A percentile compares a stretch with the other conserved stretches of the same genome.
Conservation (phyloP, 37 sponge, comb jelly and placozoan species). For the Ephydatia muelleri region DNA sequence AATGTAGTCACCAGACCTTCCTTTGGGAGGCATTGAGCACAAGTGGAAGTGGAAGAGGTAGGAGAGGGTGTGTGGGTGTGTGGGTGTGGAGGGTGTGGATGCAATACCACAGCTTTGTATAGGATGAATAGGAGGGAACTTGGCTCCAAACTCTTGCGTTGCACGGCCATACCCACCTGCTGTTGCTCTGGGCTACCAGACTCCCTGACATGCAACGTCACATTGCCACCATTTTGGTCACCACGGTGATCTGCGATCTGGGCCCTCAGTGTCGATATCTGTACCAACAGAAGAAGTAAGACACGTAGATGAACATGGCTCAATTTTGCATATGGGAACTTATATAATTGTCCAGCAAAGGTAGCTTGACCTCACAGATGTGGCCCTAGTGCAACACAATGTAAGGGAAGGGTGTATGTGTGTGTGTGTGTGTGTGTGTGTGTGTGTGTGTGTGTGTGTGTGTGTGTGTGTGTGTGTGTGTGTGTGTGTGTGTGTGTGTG, state of each 20-base stretch:
- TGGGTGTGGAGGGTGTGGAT: neutral
- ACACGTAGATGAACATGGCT: neutral
- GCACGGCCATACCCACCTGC: neutral
- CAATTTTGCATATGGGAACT: neutral
- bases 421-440: constrained; percentile 5
- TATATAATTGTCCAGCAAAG: neutral
- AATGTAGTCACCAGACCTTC: neutral
- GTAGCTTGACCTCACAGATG: neutral
- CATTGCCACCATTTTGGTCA: neutral
- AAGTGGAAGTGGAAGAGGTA: neutral
- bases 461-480: constrained; percentile 27
- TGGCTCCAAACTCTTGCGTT: neutral
- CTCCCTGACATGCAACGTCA: neutral
- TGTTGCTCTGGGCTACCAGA: neutral
- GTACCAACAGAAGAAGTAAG: neutral
- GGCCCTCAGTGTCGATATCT: neutral
- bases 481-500: constrained; percentile 18
- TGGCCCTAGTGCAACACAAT: neutral
- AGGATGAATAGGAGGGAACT: neutral
- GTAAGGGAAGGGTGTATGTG: constrained; percentile 11
- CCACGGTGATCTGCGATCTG: neutral
- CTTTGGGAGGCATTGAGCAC: neutral
- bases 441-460: neutral
- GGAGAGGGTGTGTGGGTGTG: too few relatives aligned
- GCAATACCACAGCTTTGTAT: neutral